A percentile compares a stretch with the other conserved stretches of the same genome.
These are phyloP conservation scores for Chymomyza caudatula DNA, from an alignment of 2,888 invertebrate genomes.

Conservation along the genomic window DNA sequence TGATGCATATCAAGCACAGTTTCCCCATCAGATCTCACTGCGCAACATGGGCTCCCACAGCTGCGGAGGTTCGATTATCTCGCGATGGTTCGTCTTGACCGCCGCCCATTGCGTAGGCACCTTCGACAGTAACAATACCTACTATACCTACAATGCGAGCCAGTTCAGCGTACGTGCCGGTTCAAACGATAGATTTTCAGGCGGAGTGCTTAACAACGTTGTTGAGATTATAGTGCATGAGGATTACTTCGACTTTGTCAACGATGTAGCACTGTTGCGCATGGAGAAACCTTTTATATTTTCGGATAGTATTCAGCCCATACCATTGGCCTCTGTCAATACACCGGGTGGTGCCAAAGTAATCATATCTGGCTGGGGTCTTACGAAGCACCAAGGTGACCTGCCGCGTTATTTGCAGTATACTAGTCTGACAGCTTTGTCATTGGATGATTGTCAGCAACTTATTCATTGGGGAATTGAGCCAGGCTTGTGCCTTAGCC, in stretches of 20 bases:
- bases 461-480: conserved; percentile 46
- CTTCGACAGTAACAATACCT: neutral
- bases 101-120: conserved; percentile 50
- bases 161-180: conserved; percentile 58
- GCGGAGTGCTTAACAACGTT: conserved; percentile 60
- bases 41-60: conserved; percentile 39
- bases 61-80: conserved; percentile 54
- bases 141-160: neutral
- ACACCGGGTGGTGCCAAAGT: conserved; percentile 50
- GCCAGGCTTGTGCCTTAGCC: conserved; percentile 64
- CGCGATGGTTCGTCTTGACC: conserved; percentile 50
- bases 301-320: conserved; percentile 55
- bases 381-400: conserved; percentile 45
- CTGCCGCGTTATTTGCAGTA: conserved; percentile 62
- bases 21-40: conserved; percentile 59
- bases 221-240: conserved; percentile 57
- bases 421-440: conserved; percentile 50
- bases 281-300: conserved; percentile 54
- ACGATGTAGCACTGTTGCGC: conserved; percentile 67
- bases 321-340: conserved; percentile 53
- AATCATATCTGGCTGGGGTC: conserved; percentile 72
- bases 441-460: conserved; percentile 18
- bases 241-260: conserved; percentile 56
- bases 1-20: conserved; percentile 42
- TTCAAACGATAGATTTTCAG: conserved; percentile 57